These are phyloP conservation scores for Thalassarche chlororhynchos DNA, from an alignment of 2,113 vertebrate species.

Conservation along the genomic window DNA sequence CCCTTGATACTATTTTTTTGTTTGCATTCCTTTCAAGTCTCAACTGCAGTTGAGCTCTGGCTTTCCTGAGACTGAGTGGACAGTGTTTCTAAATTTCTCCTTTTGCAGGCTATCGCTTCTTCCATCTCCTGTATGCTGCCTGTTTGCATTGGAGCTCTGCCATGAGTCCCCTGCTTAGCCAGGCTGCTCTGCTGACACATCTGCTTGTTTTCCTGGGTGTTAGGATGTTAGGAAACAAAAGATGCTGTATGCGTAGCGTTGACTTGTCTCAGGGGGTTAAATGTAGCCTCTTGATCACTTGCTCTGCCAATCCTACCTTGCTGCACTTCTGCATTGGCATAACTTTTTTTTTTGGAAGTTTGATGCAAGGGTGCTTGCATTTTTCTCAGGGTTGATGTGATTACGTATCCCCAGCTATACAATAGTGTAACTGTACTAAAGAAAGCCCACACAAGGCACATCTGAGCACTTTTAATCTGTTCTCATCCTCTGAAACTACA, in stretches of 20 bases:
- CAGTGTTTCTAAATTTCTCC: not conserved
- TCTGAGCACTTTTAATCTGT: not conserved
- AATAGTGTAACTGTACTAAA: rapidly evolving
- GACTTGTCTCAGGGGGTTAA: rapidly evolving
- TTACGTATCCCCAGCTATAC: not conserved
- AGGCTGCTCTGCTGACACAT: not conserved
- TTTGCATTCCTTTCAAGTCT: not conserved
- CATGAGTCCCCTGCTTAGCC: not conserved
- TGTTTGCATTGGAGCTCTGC: not conserved
- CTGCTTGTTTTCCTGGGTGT: not conserved
- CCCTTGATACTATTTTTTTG: not conserved
- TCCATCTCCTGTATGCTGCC: not conserved
- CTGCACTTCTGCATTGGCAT: not conserved
- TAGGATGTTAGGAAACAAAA: not conserved
- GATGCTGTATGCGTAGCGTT: not conserved
- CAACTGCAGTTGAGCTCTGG: not conserved
- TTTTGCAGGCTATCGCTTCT: not conserved
- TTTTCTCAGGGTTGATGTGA: not conserved
- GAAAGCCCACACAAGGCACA: not conserved
- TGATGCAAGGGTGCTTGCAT: too few species aligned
- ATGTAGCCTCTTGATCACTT: not conserved
- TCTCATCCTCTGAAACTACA: not conserved
- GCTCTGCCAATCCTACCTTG: not conserved
- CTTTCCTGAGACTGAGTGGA: not conserved
- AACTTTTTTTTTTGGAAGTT: too few species aligned